Evolutionary conservation across 2,113 vertebrate species (phyloP).

Genomic region (Camelus dromedarius): DNA sequence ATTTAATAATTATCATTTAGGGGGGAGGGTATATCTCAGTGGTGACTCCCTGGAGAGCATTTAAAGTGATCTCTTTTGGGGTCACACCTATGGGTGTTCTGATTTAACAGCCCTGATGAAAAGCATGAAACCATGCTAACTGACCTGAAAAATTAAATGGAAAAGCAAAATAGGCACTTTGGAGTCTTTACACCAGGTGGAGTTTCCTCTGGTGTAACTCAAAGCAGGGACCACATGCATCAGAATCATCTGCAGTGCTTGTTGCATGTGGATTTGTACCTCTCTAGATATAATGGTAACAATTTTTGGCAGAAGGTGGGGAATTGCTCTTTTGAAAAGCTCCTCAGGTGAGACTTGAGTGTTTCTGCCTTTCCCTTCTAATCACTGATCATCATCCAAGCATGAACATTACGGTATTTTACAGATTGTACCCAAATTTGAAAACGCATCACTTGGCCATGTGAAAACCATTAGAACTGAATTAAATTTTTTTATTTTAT

Average conservation of each 20-base stretch:
- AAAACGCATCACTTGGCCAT: constrained; percentile 13
- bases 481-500: background rate
- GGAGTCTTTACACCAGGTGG: background rate
- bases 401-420: background rate
- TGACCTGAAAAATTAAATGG: background rate
- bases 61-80: background rate
- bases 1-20: background rate
- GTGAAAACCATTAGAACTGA: background rate
- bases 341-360: background rate
- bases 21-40: too few species aligned
- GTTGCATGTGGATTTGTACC: background rate
- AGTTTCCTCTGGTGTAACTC: background rate
- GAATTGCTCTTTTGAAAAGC: background rate
- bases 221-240: background rate
- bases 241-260: background rate
- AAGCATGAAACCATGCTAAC: background rate
- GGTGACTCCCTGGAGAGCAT: too few species aligned
- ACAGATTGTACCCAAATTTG: background rate
- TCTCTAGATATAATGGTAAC: background rate
- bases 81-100: background rate
- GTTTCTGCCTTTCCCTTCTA: background rate
- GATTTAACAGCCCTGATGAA: background rate
- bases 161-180: background rate
- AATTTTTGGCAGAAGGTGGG: background rate
- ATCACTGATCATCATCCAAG: background rate